Evolutionary conservation across 2,113 vertebrate species (phyloP), one percentile per base, ranked within the genome.

Genomic region (Apus apus): DNA sequence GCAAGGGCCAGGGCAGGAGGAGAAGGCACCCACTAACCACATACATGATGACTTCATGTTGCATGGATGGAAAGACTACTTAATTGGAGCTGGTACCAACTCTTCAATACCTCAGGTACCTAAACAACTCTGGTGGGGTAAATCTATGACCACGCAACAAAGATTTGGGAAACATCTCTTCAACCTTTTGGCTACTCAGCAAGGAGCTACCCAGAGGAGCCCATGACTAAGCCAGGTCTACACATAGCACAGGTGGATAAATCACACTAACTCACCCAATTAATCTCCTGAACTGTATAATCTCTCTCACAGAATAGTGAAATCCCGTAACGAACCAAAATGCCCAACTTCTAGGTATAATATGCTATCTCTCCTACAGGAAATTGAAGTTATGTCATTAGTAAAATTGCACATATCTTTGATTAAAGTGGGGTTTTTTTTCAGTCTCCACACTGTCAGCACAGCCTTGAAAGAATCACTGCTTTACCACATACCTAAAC

Each of bases 1-100:
- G 10, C 0, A 0, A 25, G 6, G 9, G 3, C 7, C 1, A 2
- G 8, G 11, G 14, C 0, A 1, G 6, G 3, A 4, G 4, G 7
- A n/a, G 21, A 34, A 32, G 22, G 3, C 3, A 2, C 26, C 27
- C 22, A 65, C 32, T 25, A 11, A 43, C 20, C 34, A 23, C 34
- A 23, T 74, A 9, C 20, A 61, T 30, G 29, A 22, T 22, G 25
- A 26, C n/a, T 26, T 19, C 1, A 82, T 30, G 38, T 38, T 8
- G 13, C 20, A 34, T 45, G 19, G 19, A 25, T 45, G 27, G 51
- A 76, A 38, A 14, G 27, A 71, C 27, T 71, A 2, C 19, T n/a
- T 50, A 38, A 38, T 38, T 38, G 51, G 27, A 71, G 8, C 34
- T 51, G 13, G 40, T 27, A 45, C 15, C 13, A 36, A 4, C 40